Percentiles rank a stretch among this genome's conserved stretches.
Evolutionary conservation across 2,113 vertebrate genomes (phyloP).

Genomic region (Dolichallabes microphthalmus): DNA sequence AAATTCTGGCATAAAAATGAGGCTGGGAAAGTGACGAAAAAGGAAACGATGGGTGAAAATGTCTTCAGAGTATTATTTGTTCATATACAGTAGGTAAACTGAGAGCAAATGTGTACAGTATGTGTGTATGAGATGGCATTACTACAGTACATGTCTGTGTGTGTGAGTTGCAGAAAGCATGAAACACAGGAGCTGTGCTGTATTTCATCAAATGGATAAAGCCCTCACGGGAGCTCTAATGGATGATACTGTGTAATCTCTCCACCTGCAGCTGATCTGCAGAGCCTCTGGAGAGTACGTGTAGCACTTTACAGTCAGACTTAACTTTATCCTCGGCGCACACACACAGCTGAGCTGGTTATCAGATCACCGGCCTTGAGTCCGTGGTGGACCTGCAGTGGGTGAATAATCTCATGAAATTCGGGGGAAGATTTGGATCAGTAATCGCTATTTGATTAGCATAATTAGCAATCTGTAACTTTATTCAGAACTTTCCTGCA

Average conservation of each 20-base stretch:
- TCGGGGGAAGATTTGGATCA: neutral
- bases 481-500: neutral
- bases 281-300: neutral
- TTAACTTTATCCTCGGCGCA: neutral
- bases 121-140: neutral
- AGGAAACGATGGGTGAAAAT: neutral
- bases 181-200: conserved; percentile 18
- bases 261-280: neutral
- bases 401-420: neutral
- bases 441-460: neutral
- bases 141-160: too few species aligned
- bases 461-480: neutral
- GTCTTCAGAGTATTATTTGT: neutral
- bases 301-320: neutral
- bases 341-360: neutral
- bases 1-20: neutral
- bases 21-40: neutral
- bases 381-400: neutral
- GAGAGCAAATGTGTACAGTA: neutral
- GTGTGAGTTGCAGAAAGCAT: neutral
- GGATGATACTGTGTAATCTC: conserved; percentile 26
- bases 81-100: neutral
- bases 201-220: conserved; percentile 32
- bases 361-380: neutral
- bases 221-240: conserved; percentile 1